These are phyloP conservation scores for Astropecten irregularis DNA, from an alignment of 53 echinoderm and acorn worm species.

Conservation along the genomic window DNA sequence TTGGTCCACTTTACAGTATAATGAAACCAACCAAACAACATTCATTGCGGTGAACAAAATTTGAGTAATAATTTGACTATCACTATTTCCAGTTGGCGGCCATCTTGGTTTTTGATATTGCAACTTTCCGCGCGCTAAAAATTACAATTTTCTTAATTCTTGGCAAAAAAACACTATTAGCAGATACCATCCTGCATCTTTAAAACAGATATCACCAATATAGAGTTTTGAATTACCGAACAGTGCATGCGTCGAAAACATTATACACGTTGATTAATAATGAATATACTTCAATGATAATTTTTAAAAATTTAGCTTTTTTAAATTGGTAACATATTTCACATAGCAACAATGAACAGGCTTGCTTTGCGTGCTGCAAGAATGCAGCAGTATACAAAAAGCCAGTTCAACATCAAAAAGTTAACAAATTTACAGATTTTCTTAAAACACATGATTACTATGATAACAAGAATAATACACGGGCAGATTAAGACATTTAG, in stretches of 20 bases:
- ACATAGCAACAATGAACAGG: neutral
- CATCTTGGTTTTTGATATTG: slow-evolving; percentile 15
- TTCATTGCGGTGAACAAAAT: too few species aligned
- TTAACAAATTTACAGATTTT: slow-evolving; percentile 25
- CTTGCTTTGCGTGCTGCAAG: neutral
- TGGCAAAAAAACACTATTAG: neutral
- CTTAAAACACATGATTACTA: slow-evolving; percentile 29
- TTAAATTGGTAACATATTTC: slow-evolving; percentile 6
- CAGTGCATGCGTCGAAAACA: slow-evolving; percentile 43
- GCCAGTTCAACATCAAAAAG: slow-evolving; percentile 1
- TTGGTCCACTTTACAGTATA: too few species aligned
- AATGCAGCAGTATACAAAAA: neutral
- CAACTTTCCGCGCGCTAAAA: slow-evolving; percentile 59
- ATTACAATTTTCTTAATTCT: slow-evolving; percentile 6
- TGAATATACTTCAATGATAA: neutral
- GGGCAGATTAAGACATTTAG: slow-evolving; percentile 42
- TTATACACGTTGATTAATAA: neutral
- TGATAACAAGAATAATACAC: slow-evolving; percentile 45
- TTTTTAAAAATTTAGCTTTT: too few species aligned
- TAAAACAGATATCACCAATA: slow-evolving; percentile 3
- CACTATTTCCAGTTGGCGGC: slow-evolving; percentile 18
- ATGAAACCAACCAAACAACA: too few species aligned
- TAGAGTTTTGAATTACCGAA: neutral
- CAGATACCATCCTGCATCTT: slow-evolving; percentile 1
- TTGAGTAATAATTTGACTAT: too few species aligned